These are phyloP conservation scores for Synanthedon andrenaeformis DNA, from an alignment of 2,888 invertebrate genomes.

Conservation along the genomic window DNA sequence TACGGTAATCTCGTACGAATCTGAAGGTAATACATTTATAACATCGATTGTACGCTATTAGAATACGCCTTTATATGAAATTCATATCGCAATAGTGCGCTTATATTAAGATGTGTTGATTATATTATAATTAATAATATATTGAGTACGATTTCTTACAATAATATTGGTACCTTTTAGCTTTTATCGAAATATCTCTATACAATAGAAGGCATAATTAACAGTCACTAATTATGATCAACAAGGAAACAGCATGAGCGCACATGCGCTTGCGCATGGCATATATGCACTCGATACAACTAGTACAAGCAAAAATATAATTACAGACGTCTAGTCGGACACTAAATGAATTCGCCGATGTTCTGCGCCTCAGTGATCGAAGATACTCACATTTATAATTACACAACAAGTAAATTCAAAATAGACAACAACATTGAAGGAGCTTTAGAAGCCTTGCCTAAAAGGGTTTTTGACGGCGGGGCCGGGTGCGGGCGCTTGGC, in stretches of 20 bases:
- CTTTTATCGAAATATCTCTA: slow-evolving; percentile 2
- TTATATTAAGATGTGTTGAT: no score
- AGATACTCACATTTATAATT: slow-evolving; percentile 59
- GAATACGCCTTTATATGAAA: no score
- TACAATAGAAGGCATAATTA: slow-evolving; percentile 39
- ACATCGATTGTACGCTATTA: no score
- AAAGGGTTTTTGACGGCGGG: slow-evolving; percentile 79
- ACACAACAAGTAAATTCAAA: slow-evolving; percentile 66
- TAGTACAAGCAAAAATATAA: slow-evolving; percentile 42
- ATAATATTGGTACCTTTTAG: slow-evolving; percentile 1
- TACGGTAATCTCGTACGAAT: no score
- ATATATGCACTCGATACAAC: neutral
- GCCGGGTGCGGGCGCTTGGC: slow-evolving; percentile 47
- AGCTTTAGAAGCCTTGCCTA: slow-evolving; percentile 80
- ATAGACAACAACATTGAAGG: slow-evolving; percentile 58
- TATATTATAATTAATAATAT: no score
- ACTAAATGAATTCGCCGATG: slow-evolving; percentile 40
- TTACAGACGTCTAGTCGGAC: slow-evolving; percentile 47
- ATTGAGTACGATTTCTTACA: neutral
- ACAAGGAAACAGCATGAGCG: slow-evolving; percentile 19
- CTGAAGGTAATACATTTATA: no score
- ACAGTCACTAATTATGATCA: slow-evolving; percentile 38
- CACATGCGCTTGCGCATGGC: neutral
- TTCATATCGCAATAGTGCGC: no score
- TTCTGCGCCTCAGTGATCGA: slow-evolving; percentile 63